phyloP scores from a whole-genome alignment of 1,140 invertebrate genomes.

The Hyles euphorbiae region DNA sequence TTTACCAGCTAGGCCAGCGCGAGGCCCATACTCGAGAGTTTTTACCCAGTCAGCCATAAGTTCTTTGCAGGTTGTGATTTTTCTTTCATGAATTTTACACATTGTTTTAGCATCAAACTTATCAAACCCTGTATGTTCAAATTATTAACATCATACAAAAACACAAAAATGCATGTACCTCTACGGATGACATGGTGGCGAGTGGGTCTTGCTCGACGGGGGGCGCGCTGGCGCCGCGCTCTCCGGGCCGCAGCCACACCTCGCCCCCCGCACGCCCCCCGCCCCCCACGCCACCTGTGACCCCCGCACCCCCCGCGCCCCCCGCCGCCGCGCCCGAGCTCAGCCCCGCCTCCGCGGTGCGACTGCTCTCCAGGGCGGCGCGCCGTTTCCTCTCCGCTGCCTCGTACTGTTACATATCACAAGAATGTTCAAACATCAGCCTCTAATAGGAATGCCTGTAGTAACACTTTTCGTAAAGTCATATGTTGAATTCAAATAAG shows the following conservation, averaged over 20 bases:
- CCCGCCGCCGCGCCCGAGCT: slow-evolving; percentile 57
- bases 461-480: no score
- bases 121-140: no score
- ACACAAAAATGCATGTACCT: slow-evolving; percentile 73
- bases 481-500: no score
- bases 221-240: slow-evolving; percentile 80
- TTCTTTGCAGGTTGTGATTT: no score
- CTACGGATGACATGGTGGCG: slow-evolving; percentile 81
- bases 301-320: slow-evolving; percentile 61
- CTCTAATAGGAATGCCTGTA: no score
- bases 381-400: slow-evolving; percentile 84
- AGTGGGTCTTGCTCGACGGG: slow-evolving; percentile 79
- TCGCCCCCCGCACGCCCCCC: slow-evolving; percentile 78
- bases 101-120: no score
- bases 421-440: slow-evolving; percentile 1
- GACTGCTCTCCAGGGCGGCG: slow-evolving; percentile 76
- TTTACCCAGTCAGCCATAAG: no score
- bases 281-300: slow-evolving; percentile 58
- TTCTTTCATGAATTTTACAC: no score
- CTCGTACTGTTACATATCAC: slow-evolving; percentile 79
- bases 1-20: no score
- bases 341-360: slow-evolving; percentile 26
- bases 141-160: neutral
- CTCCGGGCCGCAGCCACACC: slow-evolving; percentile 89
- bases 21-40: no score